phyloP scores from a whole-genome alignment of 2,888 invertebrate genomes.

The Schrankia costaestrigalis region DNA sequence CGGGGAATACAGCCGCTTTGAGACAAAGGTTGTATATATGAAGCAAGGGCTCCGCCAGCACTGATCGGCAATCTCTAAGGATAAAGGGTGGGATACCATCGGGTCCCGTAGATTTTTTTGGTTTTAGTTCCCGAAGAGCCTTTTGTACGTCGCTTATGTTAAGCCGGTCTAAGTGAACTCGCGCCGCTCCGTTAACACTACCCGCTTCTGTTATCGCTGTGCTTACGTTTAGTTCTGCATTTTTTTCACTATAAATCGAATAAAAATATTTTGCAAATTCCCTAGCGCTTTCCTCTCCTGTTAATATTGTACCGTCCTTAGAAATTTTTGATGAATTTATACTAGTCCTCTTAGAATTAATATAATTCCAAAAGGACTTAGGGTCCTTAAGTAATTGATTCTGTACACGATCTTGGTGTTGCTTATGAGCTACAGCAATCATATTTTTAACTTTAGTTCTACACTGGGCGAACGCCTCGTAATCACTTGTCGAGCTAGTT shows the following conservation, averaged over 20 bases:
- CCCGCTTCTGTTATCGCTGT: slow-evolving; percentile 1
- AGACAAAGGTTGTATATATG: no score
- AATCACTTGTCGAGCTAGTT: background rate
- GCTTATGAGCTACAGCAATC: background rate
- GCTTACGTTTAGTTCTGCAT: background rate
- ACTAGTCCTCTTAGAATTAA: background rate
- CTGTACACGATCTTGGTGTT: slow-evolving; percentile 1
- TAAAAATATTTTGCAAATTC: slow-evolving; percentile 6
- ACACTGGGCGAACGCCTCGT: no score
- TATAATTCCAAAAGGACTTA: slow-evolving; percentile 3
- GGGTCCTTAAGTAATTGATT: slow-evolving; percentile 1
- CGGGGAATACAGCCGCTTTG: no score
- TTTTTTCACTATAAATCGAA: background rate
- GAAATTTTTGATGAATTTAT: background rate
- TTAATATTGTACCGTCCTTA: background rate
- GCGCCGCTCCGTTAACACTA: slow-evolving; percentile 1
- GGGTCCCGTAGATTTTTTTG: slow-evolving; percentile 2
- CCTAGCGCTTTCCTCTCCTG: background rate
- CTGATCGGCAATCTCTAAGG: no score
- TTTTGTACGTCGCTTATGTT: background rate
- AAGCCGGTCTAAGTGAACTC: background rate
- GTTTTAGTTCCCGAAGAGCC: slow-evolving; percentile 1
- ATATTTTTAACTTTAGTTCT: no score
- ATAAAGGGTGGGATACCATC: slow-evolving; percentile 8
- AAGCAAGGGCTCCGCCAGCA: no score